Base-by-base conservation (phyloP, 2,888 invertebrate species). In the Chelonus formosanus region DNA sequence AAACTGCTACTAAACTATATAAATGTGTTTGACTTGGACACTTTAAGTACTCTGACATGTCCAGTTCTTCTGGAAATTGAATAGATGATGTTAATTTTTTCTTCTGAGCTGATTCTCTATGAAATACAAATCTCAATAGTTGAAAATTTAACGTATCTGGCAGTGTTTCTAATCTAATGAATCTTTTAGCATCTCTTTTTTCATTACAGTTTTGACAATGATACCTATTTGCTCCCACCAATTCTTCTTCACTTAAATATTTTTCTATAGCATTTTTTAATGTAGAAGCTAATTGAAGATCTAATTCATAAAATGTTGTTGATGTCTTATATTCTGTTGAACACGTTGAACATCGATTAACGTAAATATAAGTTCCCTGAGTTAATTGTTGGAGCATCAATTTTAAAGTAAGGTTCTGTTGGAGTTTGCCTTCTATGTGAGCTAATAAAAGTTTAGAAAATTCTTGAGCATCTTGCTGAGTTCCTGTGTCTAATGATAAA, bases 391-490 rank as follows among this genome's bases (percentile, higher is more conserved):
- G 82, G 61, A 83, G 71, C 68, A 76, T 78, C 63, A 72, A 70
- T 71, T 80, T 80, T 59, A 83, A 72, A 34, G 74, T 75, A 55
- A 74, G 62, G 67, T 77, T 78, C 78, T 81, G 72, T 76, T 83
- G 81, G 35, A 88, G 75, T 65, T 86, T 85, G 57, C 86, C 86
- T 79, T 89, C 89, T 31, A 89, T 82, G 58, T 88, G 84, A 54
- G 86, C 86, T 61, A 89, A 84, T 71, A 89, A 87, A 35, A 90
- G 82, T 77, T 89, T 89, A 7, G 88, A 88, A 81, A 90, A 90
- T 79, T 90, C 90, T 80, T 89, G 89, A 43, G 89, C 89, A 83
- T 90, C 90, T 84, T 89, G 89, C 71, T 90, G 89, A 44, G 86
- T 86, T 47, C 85, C 85, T 31, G 88, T 86, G 75, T 89, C 88